Conservation (phyloP, 2,113 vertebrate species). For the Pithys albifrons region DNA sequence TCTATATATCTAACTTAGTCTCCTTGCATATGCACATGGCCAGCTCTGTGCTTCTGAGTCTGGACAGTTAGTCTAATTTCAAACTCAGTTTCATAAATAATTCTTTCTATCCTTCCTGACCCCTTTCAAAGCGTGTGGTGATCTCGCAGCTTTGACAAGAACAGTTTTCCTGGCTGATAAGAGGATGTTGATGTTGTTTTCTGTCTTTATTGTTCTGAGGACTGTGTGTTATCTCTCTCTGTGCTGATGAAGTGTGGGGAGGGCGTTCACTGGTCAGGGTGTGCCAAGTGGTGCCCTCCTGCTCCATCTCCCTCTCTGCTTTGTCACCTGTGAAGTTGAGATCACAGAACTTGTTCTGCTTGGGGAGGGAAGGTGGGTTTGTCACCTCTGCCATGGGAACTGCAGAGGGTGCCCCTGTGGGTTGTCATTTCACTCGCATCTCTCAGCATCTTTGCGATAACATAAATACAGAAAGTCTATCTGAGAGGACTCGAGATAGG, state of each 20-base stretch:
- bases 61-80: neutral
- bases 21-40: neutral
- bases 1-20: neutral
- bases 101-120: neutral
- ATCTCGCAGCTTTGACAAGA: neutral
- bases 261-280: neutral
- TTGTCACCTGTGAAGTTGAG: neutral
- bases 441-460: neutral
- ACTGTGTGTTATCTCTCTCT: neutral
- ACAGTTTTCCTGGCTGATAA: neutral
- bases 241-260: neutral
- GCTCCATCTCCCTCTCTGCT: neutral
- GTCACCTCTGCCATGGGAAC: neutral
- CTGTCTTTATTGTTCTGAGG: neutral
- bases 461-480: neutral
- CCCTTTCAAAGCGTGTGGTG: neutral
- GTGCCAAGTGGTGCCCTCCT: fast-evolving
- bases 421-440: fast-evolving
- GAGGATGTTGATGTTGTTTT: neutral
- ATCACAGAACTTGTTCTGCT: neutral
- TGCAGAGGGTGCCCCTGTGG: neutral
- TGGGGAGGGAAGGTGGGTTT: neutral
- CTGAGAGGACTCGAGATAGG: neutral
- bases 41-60: neutral
- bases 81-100: neutral